Evolutionary conservation across 2,888 invertebrate genomes (phyloP), one percentile per base, ranked within the genome.

Genomic region (Agriopis aurantiaria): DNA sequence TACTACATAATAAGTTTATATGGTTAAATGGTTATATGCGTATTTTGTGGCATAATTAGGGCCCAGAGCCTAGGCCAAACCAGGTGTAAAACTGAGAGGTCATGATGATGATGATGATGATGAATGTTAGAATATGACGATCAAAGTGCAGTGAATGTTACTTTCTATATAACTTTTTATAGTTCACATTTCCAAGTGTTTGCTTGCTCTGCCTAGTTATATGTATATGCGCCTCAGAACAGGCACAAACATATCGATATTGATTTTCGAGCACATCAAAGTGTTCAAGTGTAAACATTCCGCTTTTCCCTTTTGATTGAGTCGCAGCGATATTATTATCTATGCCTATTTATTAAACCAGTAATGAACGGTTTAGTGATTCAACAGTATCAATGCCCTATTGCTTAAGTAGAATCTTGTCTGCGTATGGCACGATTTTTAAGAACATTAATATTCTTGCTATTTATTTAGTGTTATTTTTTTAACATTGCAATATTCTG

Each of bases 201-300:
- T 41, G 8, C 9, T 55, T 55, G 55, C 23, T 60, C n/a, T 33
- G 48, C 23, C 52, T 10, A 10, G n/a, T 41, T 33, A 12, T 49
- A 14, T 23, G 11, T 33, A 12, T 49, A 14, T 23, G 11, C 7
- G 14, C 8, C 55, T 11, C 55, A 41, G 49, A 48, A 23, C n/a
- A 49, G 40, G 10, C 61, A 58, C 64, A n/a, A 63, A 51, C 40
- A 49, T 60, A 71, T 52, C 40, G 60, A 48, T 71, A 63, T 66
- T 63, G 63, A 59, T 66, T 70, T 46, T 45, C 51, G 55, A 51
- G 67, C 56, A 64, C 60, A 67, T 64, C 67, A 64, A 67, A 71
- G 67, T 65, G 57, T 65, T 58, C 46, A 55, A 41, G 12, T 46
- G 60, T 60, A 66, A 56, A 61, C 63, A 60, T 61, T 64, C 41